Base-by-base conservation (phyloP, 92 coral and sea anemone genomes). In the Ricordea florida region DNA sequence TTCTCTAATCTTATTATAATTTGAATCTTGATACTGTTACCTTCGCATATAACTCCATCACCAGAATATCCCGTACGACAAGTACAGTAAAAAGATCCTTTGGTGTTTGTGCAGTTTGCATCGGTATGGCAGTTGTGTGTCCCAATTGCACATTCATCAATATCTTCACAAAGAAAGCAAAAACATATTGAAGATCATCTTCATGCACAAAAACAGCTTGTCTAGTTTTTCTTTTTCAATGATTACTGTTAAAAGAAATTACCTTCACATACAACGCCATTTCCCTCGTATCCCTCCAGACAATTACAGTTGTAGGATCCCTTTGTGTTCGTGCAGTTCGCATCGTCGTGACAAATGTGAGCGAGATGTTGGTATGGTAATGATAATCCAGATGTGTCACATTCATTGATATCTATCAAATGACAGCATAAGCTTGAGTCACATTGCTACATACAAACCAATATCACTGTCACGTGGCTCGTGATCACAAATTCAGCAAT, bases 1-100 rank as follows among this genome's bases (percentile, higher is more conserved):
- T n/a, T n/a, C n/a, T n/a, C n/a, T n/a, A n/a, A n/a, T n/a, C n/a
- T n/a, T n/a, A n/a, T 24, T 6, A 52, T 10, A 52, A 47, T 15
- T 22, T 48, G 56, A n/a, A n/a, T n/a, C n/a, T n/a, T n/a, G n/a
- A n/a, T n/a, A n/a, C n/a, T n/a, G n/a, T 62, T 69, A 92, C 98
- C 96, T 28, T 76, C 74, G 64, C 98, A 93, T 17, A 64, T 65
- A 62, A 94, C 89, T 23, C 98, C 97, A 85, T 94, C 44, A 57
- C 98, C 98, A 10, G 97, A 85, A 69, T 76, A 94, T 50, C 98
- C 98, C 63, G 86, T 63, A 50, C 50, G 83, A 64, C 98, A 94
- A 16, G 90, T 79, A 72, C 98, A 94, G 72, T 78, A 79, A 70
- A 94, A 94, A 49, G 98, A 94, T 10, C 98, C 98, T 47, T 88